These are phyloP conservation scores for Pelodytes ibericus DNA, from an alignment of 2,797 vertebrate genomes.

Conservation along the genomic window DNA sequence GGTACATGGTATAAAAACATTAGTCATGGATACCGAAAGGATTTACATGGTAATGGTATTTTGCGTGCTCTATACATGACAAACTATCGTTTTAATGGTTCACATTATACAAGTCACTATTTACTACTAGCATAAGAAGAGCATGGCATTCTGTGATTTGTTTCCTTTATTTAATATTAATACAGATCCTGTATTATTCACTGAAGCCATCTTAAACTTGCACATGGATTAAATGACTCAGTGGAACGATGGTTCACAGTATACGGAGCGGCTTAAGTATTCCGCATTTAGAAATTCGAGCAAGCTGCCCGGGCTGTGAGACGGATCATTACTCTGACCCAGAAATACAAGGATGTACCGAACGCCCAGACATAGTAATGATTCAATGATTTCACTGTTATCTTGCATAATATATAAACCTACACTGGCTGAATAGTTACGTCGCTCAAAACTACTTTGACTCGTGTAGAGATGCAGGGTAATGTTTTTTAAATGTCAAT, in stretches of 20 bases:
- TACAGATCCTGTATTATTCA: conserved; percentile 30
- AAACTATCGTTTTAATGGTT: conserved; percentile 25
- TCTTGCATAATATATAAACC: too few relatives aligned
- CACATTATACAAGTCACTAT: neutral
- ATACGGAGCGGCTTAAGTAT: neutral
- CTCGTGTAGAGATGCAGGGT: too few relatives aligned
- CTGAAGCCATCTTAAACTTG: neutral
- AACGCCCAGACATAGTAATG: neutral
- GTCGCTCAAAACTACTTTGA: too few relatives aligned
- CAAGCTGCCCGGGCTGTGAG: neutral
- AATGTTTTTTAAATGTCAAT: too few relatives aligned
- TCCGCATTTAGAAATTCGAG: neutral
- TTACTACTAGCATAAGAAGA: conserved; percentile 28
- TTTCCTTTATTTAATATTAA: conserved; percentile 43
- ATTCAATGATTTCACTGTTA: neutral
- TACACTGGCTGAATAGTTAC: too few relatives aligned
- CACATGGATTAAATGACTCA: conserved; percentile 9
- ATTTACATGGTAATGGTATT: conserved; percentile 24
- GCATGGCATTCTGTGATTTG: conserved; percentile 22
- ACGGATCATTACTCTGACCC: neutral
- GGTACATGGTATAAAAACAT: conserved; percentile 12
- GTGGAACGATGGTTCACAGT: neutral
- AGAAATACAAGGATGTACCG: neutral
- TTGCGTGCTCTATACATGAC: conserved; percentile 2
- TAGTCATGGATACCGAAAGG: conserved; percentile 25